Evolutionary conservation across 2,888 invertebrate genomes (phyloP), one percentile per base, ranked within the genome.

Genomic region (Drosophila monieri): DNA sequence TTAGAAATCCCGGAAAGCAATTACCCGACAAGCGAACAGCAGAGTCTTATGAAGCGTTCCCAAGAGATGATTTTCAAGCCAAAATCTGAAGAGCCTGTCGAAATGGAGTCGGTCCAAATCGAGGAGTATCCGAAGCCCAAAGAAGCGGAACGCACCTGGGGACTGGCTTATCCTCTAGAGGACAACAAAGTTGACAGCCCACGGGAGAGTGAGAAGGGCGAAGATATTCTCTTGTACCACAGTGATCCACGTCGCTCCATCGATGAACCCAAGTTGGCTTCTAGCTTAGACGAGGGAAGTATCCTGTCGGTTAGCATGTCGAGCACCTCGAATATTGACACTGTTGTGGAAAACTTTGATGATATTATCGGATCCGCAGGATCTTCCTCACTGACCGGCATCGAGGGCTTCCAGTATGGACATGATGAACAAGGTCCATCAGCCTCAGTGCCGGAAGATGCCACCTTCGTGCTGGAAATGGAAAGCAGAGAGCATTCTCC

Each of bases 31-130:
- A 65, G 91, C 14, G 89, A 91, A 48, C 89, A 92, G 44, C 94
- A 94, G 25, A 94, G 94, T 9, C 92, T 93, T 89, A 97, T 97
- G 97, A 97, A 97, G 89, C 93, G 97, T 66, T 97, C 97, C 0
- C 95, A 96, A 79, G 97, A 97, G 92, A 97, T 97, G 97, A 95
- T 96, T 66, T 97, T 97, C 89, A 95, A 94, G 79, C 95, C 96
- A 3, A 93, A 93, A 70, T 90, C 92, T 4, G 93, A 93, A 89
- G 91, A 55, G 80, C 91, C 18, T 85, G 23, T 57, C 3, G 78
- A 85, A 47, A 41, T 57, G 1, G 44, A 18, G 9, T 3, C 39
- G 18, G 15, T 59, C 0, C 68, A 78, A 48, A 67, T 74, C 1
- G 86, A 86, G 18, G 90, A 88, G 47, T 80, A 70, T 69, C 66